Evolutionary conservation across 2,113 vertebrate genomes (phyloP).

Genomic region (Rhea pennata): DNA sequence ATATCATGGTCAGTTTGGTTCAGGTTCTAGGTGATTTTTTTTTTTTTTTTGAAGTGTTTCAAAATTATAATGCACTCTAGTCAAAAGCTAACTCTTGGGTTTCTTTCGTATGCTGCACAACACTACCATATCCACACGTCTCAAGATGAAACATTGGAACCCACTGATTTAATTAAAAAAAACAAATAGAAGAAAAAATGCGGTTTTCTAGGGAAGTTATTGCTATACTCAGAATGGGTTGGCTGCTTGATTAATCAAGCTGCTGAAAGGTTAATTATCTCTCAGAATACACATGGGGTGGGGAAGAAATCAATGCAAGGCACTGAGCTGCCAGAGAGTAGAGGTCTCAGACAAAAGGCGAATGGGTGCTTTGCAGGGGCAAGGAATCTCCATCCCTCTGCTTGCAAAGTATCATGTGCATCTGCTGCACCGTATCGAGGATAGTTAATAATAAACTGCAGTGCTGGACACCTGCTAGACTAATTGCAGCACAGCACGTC

Average conservation of each 20-base stretch:
- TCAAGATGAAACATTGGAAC: fast-evolving
- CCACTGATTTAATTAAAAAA: background rate
- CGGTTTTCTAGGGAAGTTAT: background rate
- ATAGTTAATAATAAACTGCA: background rate
- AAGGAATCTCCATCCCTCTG: background rate
- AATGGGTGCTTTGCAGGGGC: background rate
- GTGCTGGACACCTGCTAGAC: background rate
- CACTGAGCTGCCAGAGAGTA: background rate
- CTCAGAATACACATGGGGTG: background rate
- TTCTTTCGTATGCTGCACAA: background rate
- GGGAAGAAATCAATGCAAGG: background rate
- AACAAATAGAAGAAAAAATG: background rate
- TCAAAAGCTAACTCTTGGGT: background rate
- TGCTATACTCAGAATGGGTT: background rate
- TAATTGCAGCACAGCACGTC: background rate
- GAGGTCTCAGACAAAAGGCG: conserved; percentile 12
- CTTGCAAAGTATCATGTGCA: background rate
- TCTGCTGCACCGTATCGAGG: background rate
- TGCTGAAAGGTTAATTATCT: conserved; percentile 25
- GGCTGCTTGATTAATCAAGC: background rate
- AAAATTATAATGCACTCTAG: background rate
- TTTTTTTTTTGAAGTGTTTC: background rate
- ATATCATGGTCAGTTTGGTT: too few species aligned
- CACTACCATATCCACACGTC: background rate
- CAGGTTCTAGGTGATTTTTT: too few species aligned